Percentiles rank a stretch among this genome's conserved stretches.
Conservation (phyloP, 2,888 invertebrate species). For the Branchellion lobata region DNA sequence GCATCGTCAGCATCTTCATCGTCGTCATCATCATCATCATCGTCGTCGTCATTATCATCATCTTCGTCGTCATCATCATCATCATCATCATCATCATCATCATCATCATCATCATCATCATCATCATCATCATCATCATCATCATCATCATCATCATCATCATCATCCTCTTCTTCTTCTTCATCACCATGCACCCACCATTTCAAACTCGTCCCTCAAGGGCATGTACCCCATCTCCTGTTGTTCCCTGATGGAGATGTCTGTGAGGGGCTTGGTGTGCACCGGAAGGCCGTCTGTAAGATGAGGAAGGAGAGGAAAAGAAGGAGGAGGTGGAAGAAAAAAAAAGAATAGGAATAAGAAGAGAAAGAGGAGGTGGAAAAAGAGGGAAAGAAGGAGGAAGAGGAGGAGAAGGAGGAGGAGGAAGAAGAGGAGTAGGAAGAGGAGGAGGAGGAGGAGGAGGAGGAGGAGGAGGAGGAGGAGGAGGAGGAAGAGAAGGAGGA, state of each 20-base stretch:
- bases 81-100: too few species aligned
- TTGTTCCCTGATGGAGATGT: constrained; percentile 26
- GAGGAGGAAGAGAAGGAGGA: too few species aligned
- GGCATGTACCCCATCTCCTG: constrained; percentile 39
- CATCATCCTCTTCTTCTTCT: not conserved
- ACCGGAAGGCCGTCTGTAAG: not conserved
- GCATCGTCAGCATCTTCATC: not conserved
- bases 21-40: too few species aligned
- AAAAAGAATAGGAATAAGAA: not conserved
- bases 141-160: constrained; percentile 16
- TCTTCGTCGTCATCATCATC: too few species aligned
- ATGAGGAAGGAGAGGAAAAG: not conserved
- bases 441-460: too few species aligned
- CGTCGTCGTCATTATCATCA: too few species aligned
- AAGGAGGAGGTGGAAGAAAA: not conserved
- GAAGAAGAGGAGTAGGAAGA: too few species aligned
- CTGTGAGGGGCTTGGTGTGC: not conserved
- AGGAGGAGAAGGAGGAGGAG: too few species aligned
- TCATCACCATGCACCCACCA: not conserved
- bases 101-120: constrained; percentile 11
- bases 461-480: too few species aligned
- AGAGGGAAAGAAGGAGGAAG: too few species aligned
- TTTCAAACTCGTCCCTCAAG: constrained; percentile 35
- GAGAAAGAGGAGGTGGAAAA: not conserved
- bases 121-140: constrained; percentile 7